Evolutionary conservation across 2,113 vertebrate species (phyloP).

Genomic region (Odobenus rosmarus): DNA sequence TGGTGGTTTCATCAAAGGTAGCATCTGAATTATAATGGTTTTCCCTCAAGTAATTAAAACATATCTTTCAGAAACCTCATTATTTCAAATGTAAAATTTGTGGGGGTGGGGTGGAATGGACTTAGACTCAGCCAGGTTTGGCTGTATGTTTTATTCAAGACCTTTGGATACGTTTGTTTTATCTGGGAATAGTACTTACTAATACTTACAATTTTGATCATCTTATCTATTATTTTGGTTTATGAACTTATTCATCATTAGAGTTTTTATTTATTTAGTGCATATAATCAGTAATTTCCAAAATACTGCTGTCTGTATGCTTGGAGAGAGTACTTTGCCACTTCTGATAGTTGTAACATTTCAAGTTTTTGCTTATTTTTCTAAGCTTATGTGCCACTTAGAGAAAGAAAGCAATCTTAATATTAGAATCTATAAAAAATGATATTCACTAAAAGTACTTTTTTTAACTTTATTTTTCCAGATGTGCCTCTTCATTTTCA

Average conservation of each 20-base stretch:
- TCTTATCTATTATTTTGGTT: background rate
- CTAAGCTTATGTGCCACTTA: background rate
- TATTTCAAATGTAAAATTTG: slow-evolving; percentile 2
- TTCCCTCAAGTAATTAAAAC: background rate
- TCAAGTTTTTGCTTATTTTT: slow-evolving; percentile 37
- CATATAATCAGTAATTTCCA: background rate
- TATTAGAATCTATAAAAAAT: slow-evolving; percentile 3
- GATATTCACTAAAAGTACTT: slow-evolving; percentile 8
- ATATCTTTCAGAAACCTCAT: slow-evolving; percentile 2
- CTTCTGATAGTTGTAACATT: background rate
- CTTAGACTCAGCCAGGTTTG: background rate
- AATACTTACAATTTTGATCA: background rate
- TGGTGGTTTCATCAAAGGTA: slow-evolving; percentile 12
- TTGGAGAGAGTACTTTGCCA: background rate
- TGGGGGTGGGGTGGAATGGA: background rate
- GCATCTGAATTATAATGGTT: background rate
- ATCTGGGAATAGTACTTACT: background rate
- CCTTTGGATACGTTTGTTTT: slow-evolving; percentile 2
- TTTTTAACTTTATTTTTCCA: slow-evolving; percentile 78
- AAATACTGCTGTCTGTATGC: background rate
- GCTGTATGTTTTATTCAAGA: slow-evolving; percentile 13
- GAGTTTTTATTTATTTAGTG: background rate
- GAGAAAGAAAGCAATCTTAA: background rate
- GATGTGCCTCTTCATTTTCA: slow-evolving; percentile 87
- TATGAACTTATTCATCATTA: background rate